A percentile compares a stretch with the other conserved stretches of the same genome.
Conservation (phyloP, 2,888 invertebrate species). For the Heteropelma amictum region DNA sequence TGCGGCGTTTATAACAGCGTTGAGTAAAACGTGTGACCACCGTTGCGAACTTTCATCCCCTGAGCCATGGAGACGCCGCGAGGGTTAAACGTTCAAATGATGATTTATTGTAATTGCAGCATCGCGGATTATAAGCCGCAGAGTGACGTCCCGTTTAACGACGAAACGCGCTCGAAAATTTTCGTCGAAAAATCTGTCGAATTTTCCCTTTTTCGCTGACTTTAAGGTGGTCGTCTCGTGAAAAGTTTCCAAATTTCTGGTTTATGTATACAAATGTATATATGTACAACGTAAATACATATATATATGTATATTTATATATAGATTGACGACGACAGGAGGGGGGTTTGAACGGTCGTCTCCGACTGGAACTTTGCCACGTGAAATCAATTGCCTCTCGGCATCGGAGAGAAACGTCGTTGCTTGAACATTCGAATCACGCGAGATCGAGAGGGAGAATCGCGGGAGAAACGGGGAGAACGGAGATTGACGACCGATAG, state of each 20-base stretch:
- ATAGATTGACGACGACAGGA: background rate
- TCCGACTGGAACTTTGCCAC: slow-evolving; percentile 65
- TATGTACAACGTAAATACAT: background rate
- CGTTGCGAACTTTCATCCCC: slow-evolving; percentile 41
- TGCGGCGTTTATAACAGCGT: slow-evolving; percentile 20
- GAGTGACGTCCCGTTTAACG: slow-evolving; percentile 5
- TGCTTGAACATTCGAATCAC: slow-evolving; percentile 64
- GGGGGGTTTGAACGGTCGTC: slow-evolving; percentile 46
- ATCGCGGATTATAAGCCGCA: slow-evolving; percentile 26
- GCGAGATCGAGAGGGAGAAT: slow-evolving; percentile 51
- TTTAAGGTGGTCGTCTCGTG: no score
- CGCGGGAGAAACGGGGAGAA: slow-evolving; percentile 13
- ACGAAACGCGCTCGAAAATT: background rate
- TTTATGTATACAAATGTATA: background rate
- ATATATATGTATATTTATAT: background rate
- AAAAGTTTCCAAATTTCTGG: background rate
- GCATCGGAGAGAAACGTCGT: slow-evolving; percentile 64
- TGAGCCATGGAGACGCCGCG: slow-evolving; percentile 21
- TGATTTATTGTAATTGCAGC: slow-evolving; percentile 38
- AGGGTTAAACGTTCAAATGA: slow-evolving; percentile 27
- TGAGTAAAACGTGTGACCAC: slow-evolving; percentile 41
- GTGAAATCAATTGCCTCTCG: slow-evolving; percentile 67
- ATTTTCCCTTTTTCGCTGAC: no score
- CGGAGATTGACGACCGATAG: slow-evolving; percentile 46
- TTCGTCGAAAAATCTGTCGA: no score